Conservation (phyloP, 2,113 vertebrate species). For the Phrynosoma platyrhinos region DNA sequence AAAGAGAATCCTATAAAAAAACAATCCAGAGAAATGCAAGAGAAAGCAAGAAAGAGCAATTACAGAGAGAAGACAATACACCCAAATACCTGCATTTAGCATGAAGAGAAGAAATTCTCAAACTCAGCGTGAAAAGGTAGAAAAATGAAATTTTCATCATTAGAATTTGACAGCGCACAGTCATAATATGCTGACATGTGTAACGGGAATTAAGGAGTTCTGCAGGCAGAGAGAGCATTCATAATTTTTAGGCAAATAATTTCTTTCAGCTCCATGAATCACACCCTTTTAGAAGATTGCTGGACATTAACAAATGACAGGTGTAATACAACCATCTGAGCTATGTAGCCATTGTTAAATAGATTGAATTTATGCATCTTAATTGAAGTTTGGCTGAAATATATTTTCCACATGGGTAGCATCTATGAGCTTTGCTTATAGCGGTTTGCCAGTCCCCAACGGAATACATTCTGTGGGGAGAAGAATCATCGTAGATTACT, state of each 20-base stretch:
- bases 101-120: conserved; percentile 66
- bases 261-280: conserved; percentile 70
- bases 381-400: conserved; percentile 53
- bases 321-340: conserved; percentile 37
- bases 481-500: not conserved
- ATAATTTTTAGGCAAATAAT: conserved; percentile 71
- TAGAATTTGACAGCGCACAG: conserved; percentile 77
- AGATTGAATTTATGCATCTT: conserved; percentile 55
- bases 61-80: conserved; percentile 43
- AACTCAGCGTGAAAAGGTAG: conserved; percentile 73
- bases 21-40: not conserved
- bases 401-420: conserved; percentile 26
- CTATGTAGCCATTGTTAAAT: conserved; percentile 57
- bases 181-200: conserved; percentile 79
- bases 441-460: not conserved
- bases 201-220: conserved; percentile 75
- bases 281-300: conserved; percentile 36
- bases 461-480: not conserved
- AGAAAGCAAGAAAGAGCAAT: conserved; percentile 30
- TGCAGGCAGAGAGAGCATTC: conserved; percentile 58
- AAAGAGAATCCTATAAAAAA: not conserved
- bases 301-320: conserved; percentile 72
- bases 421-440: not conserved
- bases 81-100: conserved; percentile 46
- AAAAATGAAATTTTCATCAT: conserved; percentile 77